Percentiles rank a stretch among this genome's conserved stretches.
Evolutionary conservation across 1,140 invertebrate species (phyloP).

Genomic region (Trichoplusia ni): DNA sequence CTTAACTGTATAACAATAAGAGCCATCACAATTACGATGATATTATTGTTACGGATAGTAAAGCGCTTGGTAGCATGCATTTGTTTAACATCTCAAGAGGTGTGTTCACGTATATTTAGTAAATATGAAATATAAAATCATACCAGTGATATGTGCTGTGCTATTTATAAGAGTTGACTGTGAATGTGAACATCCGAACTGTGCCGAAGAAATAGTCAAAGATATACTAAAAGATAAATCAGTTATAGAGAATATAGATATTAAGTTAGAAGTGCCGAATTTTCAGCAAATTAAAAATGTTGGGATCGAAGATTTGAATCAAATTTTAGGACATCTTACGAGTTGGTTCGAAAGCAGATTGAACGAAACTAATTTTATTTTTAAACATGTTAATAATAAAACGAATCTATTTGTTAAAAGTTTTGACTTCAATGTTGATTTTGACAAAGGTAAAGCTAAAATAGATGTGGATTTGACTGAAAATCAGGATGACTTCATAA

Average conservation of each 20-base stretch:
- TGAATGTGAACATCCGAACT: conserved; percentile 7
- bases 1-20: background rate
- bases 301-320: conserved; percentile 39
- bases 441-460: conserved; percentile 21
- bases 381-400: conserved; percentile 41
- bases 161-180: background rate
- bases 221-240: conserved; percentile 3
- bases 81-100: conserved; percentile 21
- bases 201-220: background rate
- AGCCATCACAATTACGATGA: background rate
- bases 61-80: conserved; percentile 23
- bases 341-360: conserved; percentile 50
- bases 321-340: conserved; percentile 46
- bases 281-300: conserved; percentile 35
- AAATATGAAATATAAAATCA: conserved; percentile 5
- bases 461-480: conserved; percentile 25
- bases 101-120: conserved; percentile 22
- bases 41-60: background rate
- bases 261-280: conserved; percentile 12
- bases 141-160: background rate
- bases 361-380: conserved; percentile 34
- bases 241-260: background rate
- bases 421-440: conserved; percentile 43
- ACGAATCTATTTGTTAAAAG: conserved; percentile 54
- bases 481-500: background rate